These are phyloP conservation scores for Myotis findleyi DNA, from an alignment of 2,797 vertebrate species.

Conservation along the genomic window DNA sequence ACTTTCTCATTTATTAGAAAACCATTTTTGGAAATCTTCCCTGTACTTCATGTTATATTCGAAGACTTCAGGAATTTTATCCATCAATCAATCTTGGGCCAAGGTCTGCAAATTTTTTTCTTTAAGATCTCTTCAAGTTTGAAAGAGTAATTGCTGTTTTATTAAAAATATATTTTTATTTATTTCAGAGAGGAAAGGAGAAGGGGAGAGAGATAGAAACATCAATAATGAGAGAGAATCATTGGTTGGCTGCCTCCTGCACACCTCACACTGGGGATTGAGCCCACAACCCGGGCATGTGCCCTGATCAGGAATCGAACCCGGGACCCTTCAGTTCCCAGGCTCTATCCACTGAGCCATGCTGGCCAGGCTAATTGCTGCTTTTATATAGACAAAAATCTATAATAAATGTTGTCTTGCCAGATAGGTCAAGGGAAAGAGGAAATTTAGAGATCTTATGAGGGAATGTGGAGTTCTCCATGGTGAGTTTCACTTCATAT, in stretches of 20 bases:
- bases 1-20: not conserved
- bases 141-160: not conserved
- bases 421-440: not conserved
- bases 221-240: no score
- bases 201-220: no score
- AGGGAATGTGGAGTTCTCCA: not conserved
- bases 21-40: not conserved
- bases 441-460: not conserved
- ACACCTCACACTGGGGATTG: no score
- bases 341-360: no score
- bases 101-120: not conserved
- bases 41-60: not conserved
- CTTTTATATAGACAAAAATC: not conserved
- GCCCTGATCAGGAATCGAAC: no score
- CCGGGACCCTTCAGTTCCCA: no score
- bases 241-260: no score
- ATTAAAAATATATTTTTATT: no score
- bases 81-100: not conserved
- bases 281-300: no score
- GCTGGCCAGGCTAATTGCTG: not conserved
- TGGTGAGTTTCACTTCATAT: slow-evolving; percentile 51
- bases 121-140: not conserved
- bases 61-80: not conserved
- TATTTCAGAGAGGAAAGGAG: no score
- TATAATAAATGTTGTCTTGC: not conserved